Evolutionary conservation across 2,113 vertebrate genomes (phyloP).

Genomic region (Aegotheles bennettii): DNA sequence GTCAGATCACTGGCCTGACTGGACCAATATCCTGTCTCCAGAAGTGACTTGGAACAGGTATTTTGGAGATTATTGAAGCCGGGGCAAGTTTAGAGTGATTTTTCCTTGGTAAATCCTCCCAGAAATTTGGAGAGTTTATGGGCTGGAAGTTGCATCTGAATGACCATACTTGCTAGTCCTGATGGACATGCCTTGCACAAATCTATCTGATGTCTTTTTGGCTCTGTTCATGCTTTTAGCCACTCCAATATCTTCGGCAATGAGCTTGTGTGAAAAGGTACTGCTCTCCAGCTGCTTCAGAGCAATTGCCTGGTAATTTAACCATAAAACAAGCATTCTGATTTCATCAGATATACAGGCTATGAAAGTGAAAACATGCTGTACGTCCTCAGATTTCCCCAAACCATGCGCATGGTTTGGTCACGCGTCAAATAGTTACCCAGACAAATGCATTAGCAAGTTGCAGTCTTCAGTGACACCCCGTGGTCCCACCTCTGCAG

Average conservation of each 20-base stretch:
- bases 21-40: not conserved
- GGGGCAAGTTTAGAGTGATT: not conserved
- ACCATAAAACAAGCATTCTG: not conserved
- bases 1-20: not conserved
- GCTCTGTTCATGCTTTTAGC: not conserved
- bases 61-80: not conserved
- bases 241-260: not conserved
- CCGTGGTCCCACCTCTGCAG: not conserved
- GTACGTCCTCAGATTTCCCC: not conserved
- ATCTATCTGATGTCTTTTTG: not conserved
- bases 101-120: not conserved
- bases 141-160: not conserved
- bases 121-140: not conserved
- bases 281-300: not conserved
- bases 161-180: not conserved
- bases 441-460: not conserved
- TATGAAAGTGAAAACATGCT: not conserved
- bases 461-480: not conserved
- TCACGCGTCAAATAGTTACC: not conserved
- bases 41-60: not conserved
- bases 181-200: not conserved
- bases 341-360: not conserved
- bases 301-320: not conserved
- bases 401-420: fast-evolving
- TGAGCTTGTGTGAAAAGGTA: not conserved